These are phyloP conservation scores for Mellilla xanthometata DNA, from an alignment of 2,888 invertebrate genomes.

Conservation along the genomic window DNA sequence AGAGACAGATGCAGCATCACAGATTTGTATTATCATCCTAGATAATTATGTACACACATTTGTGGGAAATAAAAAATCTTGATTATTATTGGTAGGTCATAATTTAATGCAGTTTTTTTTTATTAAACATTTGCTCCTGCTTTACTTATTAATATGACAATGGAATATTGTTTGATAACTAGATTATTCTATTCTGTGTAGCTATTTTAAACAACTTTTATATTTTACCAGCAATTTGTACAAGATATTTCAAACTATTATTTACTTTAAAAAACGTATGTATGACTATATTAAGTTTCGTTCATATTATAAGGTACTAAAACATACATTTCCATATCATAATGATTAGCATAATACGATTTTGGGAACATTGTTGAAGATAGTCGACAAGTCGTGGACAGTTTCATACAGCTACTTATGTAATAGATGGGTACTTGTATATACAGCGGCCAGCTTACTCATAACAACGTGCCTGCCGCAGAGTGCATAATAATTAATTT, in stretches of 20 bases:
- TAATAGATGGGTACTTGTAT: constrained; percentile 18
- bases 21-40: no score
- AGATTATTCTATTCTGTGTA: constrained; percentile 78
- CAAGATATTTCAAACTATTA: constrained; percentile 57
- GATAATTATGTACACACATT: no score
- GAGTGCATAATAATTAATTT: constrained; percentile 22
- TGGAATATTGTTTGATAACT: constrained; percentile 82
- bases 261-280: constrained; percentile 52
- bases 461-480: constrained; percentile 16
- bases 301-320: constrained; percentile 47
- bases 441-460: constrained; percentile 25
- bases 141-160: constrained; percentile 81
- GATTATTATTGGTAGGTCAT: constrained; percentile 80
- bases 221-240: constrained; percentile 76
- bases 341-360: constrained; percentile 18
- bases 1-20: no score
- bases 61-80: constrained; percentile 60
- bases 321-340: constrained; percentile 43
- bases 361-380: constrained; percentile 32
- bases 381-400: constrained; percentile 30
- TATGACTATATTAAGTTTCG: constrained; percentile 39
- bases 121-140: constrained; percentile 77
- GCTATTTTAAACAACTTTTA: constrained; percentile 82
- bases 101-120: constrained; percentile 80
- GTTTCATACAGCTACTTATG: constrained; percentile 25